Base-by-base conservation (phyloP, 2,113 vertebrate species). In the Albula goreensis region DNA sequence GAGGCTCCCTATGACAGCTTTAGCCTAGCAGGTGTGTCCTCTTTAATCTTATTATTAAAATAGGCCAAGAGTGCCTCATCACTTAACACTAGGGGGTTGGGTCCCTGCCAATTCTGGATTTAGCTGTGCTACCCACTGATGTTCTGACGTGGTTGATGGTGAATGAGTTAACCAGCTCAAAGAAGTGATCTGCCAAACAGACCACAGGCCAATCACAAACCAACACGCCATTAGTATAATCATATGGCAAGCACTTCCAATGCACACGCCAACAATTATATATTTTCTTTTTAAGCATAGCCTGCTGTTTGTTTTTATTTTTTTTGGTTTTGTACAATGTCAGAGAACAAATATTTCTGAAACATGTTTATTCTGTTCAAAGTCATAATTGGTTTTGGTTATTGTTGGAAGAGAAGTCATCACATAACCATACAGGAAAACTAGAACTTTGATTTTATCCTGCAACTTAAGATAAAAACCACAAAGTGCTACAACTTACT, bases 41-140 rank as follows among this genome's bases (percentile, higher is more conserved):
- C 78, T 10, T 78, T 91, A 89, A 93, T 91, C 90, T 89, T 88
- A 92, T 94, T 93, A 94, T 81, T 83, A 86, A 89, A 91, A 83
- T 86, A 91, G 86, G 88, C 66, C 89, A 88, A 51, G 89, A 89
- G 84, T 49, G 83, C 50, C 81, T 50, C 50, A 74, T 86, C 85
- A 51, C 85, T 87, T 88, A 53, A 84, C 80, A 84, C 89, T 53
- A 10, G 11, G 2, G 60, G 49, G 78, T 48, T 0, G 19, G 81
- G 49, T 4, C 15, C 49, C 70, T 51, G 50, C 48, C 56, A 9
- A 81, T 19, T 15, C 70, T 63, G 63, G 31, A 49, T 82, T 41
- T n/a, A 53, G 15, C 52, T 2, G 6, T 31, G 49, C n/a, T 5
- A 41, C 15, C 60, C 78, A 57, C 53, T 79, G 52, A 41, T 19